Conservation (phyloP, 2,113 vertebrate genomes). For the Paracanthobrama guichenoti region DNA sequence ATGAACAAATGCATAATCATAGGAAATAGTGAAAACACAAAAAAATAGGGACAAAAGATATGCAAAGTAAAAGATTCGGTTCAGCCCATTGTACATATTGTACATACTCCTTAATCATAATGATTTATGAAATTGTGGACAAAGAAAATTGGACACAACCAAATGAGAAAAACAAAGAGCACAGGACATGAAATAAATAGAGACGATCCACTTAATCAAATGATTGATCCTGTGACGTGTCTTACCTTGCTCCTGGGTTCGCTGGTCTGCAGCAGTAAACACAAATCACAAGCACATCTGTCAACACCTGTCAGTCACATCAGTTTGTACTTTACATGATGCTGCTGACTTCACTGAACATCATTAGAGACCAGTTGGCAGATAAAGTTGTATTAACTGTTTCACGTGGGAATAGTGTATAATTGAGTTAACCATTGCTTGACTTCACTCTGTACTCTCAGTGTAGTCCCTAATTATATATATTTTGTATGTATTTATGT, state of each 20-base stretch:
- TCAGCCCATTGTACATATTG: too few relatives aligned
- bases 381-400: background rate
- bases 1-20: too few relatives aligned
- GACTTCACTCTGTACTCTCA: background rate
- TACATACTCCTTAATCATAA: background rate
- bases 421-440: constrained; percentile 19
- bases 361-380: background rate
- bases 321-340: constrained; percentile 27
- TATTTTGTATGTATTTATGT: background rate
- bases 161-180: background rate
- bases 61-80: too few relatives aligned
- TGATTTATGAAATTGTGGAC: background rate
- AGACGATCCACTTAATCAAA: background rate
- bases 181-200: background rate
- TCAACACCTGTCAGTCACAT: constrained; percentile 65
- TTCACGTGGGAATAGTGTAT: background rate
- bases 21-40: too few relatives aligned
- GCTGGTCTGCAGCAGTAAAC: constrained; percentile 76
- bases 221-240: background rate
- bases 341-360: background rate
- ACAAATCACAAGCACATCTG: constrained; percentile 63
- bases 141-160: constrained; percentile 1
- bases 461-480: background rate
- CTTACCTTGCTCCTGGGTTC: constrained; percentile 81
- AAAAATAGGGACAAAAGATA: too few relatives aligned